Evolutionary conservation across 2,113 vertebrate genomes (phyloP), one percentile per base, ranked within the genome.

Genomic region (Polypterus bichir): DNA sequence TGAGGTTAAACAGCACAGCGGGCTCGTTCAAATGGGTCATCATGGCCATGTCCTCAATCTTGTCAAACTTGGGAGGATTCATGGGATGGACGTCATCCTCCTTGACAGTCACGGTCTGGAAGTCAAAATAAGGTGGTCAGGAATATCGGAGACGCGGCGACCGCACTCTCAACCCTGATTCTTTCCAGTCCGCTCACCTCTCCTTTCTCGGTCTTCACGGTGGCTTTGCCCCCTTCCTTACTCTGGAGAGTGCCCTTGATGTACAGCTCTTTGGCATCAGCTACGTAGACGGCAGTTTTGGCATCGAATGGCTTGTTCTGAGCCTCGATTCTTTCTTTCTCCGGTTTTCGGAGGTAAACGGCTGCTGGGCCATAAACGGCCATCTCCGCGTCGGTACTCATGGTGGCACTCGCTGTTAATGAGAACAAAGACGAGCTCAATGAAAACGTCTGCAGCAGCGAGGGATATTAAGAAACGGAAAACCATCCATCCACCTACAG

Each of bases 11-110:
- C 78, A 79, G 81, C 72, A 82, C 89, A 49, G 76, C 80, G 0
- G 88, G 85, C 62, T 92, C 89, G 0, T 91, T 89, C 10, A 94
- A 85, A 54, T 93, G 88, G 57, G 91, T 92, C 89, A 92, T 92
- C 89, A 90, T 91, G 57, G 77, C 91, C 91, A 91, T 93, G 80
- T 92, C 89, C 71, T 93, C 89, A 0, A 93, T 90, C 66, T 91
- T 91, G 10, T 92, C 88, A 0, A 70, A 92, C 49, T 93, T 93
- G 0, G 89, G 88, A 46, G 90, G 90, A 48, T 93, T 93, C 90
- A 90, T 91, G 0, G 89, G 75, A 57, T 82, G 87, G 46, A 90
- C 75, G 54, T 90, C 79, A 6, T 88, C 88, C 0, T 92, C 88
- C 67, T 78, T 91, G 9, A 91, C 88, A 7, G 81, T 88, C 46